Evolutionary conservation across 2,888 invertebrate species (phyloP), one percentile per base, ranked within the genome.

Genomic region (Phasia obesa): DNA sequence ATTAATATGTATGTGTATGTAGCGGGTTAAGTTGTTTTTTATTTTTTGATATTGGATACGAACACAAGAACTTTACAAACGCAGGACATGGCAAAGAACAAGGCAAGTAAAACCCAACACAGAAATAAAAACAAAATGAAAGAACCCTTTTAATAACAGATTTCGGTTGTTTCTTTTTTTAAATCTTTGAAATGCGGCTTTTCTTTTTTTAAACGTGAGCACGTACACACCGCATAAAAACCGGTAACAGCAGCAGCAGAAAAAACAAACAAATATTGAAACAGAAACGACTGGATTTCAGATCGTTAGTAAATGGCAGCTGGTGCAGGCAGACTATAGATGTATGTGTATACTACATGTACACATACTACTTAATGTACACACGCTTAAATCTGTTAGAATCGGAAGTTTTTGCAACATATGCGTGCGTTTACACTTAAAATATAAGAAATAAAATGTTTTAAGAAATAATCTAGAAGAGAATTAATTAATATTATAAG

Each of bases 81-180:
- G 23, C 1, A 17, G 17, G 17, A 70, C 53, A 73, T 53, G 55
- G 21, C 2, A 31, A 31, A 55, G 44, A 6, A 73, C 21, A 19
- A 44, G n/a, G 38, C 38, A 19, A 60, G 27, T 27, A 44, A 25
- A 27, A 44, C 27, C 21, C 42, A 27, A 59, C 55, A n/a, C 49
- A 79, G 67, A 47, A 21, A 19, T 51, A 62, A 2, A 21, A n/a
- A n/a, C 49, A 67, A 65, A 55, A 60, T 13, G 35, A 80, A 71
- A 51, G 44, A 84, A 78, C 74, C 78, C 78, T 75, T 81, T 84
- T 78, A 75, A 81, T 53, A 70, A 49, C 47, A 62, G 77, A 78
- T 81, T 84, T 81, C 13, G 65, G 71, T 73, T 67, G 15, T 19
- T 51, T n/a, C 44, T 51, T 67, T 67, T 84, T 7, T 4, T 47